Percentiles rank a stretch among this genome's conserved stretches.
phyloP scores from a whole-genome alignment of 2,888 invertebrate genomes.

The Machimus rusticus region DNA sequence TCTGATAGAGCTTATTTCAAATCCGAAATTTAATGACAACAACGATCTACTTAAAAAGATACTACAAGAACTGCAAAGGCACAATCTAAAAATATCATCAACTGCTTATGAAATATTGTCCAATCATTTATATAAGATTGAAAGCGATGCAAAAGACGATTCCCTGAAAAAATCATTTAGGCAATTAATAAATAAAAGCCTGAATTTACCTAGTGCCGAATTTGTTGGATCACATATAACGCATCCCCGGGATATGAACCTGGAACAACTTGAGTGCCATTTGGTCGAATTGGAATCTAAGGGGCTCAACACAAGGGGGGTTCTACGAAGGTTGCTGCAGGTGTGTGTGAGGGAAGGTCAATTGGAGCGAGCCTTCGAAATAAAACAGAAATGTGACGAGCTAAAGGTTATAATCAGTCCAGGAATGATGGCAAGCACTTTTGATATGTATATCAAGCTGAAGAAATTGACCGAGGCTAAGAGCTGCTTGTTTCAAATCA shows the following conservation, averaged over 20 bases:
- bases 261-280: slow-evolving; percentile 70
- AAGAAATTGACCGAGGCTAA: slow-evolving; percentile 68
- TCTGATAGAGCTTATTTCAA: slow-evolving; percentile 64
- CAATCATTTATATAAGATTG: slow-evolving; percentile 52
- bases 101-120: slow-evolving; percentile 64
- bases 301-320: slow-evolving; percentile 72
- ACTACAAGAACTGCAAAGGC: slow-evolving; percentile 60
- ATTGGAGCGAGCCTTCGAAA: slow-evolving; percentile 65
- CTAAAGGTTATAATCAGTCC: slow-evolving; percentile 68
- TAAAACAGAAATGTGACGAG: slow-evolving; percentile 66
- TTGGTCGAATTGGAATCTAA: slow-evolving; percentile 72
- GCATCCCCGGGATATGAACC: slow-evolving; percentile 70
- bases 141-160: not conserved
- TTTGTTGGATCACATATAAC: slow-evolving; percentile 59
- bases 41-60: slow-evolving; percentile 61
- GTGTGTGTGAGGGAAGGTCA: slow-evolving; percentile 67
- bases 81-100: slow-evolving; percentile 62
- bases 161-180: slow-evolving; percentile 53
- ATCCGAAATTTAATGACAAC: slow-evolving; percentile 63
- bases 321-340: slow-evolving; percentile 70
- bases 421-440: slow-evolving; percentile 72
- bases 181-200: slow-evolving; percentile 61
- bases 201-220: slow-evolving; percentile 57
- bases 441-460: slow-evolving; percentile 69
- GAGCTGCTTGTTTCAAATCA: slow-evolving; percentile 65